These are phyloP conservation scores for Lacerta viridis DNA, from an alignment of 2,797 vertebrate species.

Conservation along the genomic window DNA sequence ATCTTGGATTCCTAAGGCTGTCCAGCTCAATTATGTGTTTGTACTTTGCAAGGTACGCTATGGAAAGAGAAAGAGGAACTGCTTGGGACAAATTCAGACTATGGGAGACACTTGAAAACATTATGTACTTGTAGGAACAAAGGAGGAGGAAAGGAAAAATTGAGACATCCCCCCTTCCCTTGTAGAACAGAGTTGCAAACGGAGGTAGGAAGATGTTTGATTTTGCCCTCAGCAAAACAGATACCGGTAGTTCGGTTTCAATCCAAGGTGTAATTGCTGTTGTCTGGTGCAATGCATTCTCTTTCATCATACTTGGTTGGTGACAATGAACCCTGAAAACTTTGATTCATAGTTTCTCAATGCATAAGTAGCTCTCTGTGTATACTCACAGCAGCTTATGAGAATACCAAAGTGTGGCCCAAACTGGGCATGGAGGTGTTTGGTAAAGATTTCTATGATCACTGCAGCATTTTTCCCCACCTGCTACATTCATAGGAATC, in stretches of 20 bases:
- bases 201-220: conserved; percentile 36
- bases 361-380: background rate
- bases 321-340: background rate
- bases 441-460: background rate
- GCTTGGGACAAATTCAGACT: conserved; percentile 45
- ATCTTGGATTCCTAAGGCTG: conserved; percentile 38
- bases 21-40: conserved; percentile 43
- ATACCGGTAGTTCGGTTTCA: conserved; percentile 13
- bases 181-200: conserved; percentile 52
- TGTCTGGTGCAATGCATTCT: conserved; percentile 26
- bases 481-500: background rate
- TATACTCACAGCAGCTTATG: background rate
- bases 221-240: conserved; percentile 50
- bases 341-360: background rate
- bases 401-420: background rate
- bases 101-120: conserved; percentile 51
- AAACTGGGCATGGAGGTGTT: background rate
- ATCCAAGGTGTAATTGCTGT: background rate
- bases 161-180: conserved; percentile 22
- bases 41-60: conserved; percentile 61
- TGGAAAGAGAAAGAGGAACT: conserved; percentile 57
- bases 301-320: conserved; percentile 23
- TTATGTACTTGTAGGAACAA: conserved; percentile 29
- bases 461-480: background rate
- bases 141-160: conserved; percentile 3